Conservation (phyloP, 64 coral and sea anemone genomes). For the Pocillopora damicornis region DNA sequence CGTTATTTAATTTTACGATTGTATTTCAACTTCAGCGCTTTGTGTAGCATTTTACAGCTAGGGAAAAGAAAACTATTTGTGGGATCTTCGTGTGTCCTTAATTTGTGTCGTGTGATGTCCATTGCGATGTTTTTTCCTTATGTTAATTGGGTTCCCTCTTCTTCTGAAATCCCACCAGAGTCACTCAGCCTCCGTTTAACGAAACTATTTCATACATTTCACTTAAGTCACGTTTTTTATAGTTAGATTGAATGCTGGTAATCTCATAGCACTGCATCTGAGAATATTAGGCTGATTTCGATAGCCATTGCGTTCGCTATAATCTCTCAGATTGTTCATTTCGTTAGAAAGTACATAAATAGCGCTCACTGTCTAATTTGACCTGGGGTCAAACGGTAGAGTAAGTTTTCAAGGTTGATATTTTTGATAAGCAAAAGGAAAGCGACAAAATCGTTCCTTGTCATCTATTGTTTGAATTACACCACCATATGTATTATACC, state of each 20-base stretch:
- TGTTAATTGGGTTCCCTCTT: background rate
- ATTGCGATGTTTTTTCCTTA: slow-evolving; percentile 1
- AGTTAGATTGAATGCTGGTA: background rate
- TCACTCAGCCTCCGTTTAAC: background rate
- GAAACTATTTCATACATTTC: background rate
- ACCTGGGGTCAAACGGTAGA: background rate
- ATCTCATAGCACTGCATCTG: background rate
- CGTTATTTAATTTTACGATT: too few species aligned
- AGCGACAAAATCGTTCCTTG: background rate
- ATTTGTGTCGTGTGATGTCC: background rate
- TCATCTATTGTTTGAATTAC: background rate
- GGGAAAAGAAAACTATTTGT: background rate
- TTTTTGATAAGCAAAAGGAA: background rate
- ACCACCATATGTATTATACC: background rate
- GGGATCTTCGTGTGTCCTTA: background rate
- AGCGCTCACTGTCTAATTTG: background rate
- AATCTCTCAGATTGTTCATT: background rate
- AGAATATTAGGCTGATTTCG: background rate
- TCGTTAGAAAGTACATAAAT: too few species aligned
- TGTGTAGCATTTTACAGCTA: background rate
- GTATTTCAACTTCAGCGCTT: background rate
- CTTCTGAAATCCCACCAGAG: background rate
- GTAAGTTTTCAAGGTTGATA: background rate
- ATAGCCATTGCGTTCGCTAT: background rate
- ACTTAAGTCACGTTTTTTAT: background rate